Evolutionary conservation across 2,113 vertebrate genomes (phyloP).

Genomic region (Leiothrix lutea): DNA sequence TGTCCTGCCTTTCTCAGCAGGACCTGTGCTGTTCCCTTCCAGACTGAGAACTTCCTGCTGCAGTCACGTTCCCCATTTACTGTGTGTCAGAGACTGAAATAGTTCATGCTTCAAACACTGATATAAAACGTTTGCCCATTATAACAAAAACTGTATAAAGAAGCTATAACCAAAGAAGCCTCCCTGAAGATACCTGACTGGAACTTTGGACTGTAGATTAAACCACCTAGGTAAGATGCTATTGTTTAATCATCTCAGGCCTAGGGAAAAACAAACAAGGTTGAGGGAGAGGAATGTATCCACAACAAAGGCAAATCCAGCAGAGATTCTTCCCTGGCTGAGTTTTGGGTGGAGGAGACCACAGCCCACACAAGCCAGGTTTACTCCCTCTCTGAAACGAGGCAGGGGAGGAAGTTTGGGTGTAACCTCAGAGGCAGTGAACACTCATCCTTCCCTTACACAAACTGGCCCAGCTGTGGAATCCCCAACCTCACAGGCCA

Average conservation of each 20-base stretch:
- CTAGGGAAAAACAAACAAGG: neutral
- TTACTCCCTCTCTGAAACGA: neutral
- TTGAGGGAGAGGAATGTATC: neutral
- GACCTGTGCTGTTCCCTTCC: accelerated
- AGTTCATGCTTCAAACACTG: neutral
- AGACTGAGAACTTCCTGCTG: neutral
- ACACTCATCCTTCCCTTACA: neutral
- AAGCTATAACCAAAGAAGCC: neutral
- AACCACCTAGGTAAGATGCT: neutral
- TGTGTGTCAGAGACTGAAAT: neutral
- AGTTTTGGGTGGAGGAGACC: neutral
- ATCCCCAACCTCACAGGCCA: neutral
- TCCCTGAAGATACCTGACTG: neutral
- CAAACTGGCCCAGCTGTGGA: neutral
- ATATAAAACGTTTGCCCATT: neutral
- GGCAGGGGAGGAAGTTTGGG: neutral
- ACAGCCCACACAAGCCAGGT: neutral
- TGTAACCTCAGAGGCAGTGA: neutral
- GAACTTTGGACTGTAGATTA: neutral
- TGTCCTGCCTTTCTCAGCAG: neutral
- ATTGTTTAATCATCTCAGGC: neutral
- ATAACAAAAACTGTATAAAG: neutral
- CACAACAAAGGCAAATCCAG: neutral
- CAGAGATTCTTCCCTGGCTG: neutral
- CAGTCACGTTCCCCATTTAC: neutral